Percentiles rank a stretch among this genome's conserved stretches.
Evolutionary conservation across 2,797 vertebrate genomes (phyloP).

Genomic region (Oryzias dopingdopingensis): DNA sequence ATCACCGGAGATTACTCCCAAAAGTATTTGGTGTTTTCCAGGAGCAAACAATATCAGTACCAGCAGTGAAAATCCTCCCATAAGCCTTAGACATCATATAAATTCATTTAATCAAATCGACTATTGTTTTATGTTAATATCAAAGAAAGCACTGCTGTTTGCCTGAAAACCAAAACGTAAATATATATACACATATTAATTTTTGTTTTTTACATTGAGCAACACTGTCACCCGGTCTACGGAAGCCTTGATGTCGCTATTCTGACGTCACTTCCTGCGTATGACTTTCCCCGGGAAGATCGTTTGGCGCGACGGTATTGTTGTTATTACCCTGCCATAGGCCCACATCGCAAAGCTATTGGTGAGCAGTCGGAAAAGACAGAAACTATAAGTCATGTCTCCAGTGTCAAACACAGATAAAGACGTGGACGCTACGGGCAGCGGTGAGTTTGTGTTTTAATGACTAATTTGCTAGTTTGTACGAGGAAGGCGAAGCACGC

Average conservation of each 20-base stretch:
- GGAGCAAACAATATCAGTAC: too few relatives aligned
- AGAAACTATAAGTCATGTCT: conserved; percentile 59
- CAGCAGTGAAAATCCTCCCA: too few relatives aligned
- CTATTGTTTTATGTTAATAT: too few relatives aligned
- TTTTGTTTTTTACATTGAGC: not conserved
- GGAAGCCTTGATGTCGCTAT: conserved; percentile 17
- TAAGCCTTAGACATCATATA: too few relatives aligned
- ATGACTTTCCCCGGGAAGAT: conserved; percentile 80
- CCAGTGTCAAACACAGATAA: conserved; percentile 77
- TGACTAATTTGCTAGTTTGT: not conserved
- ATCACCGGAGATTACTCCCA: too few relatives aligned
- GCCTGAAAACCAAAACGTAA: not conserved
- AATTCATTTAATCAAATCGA: too few relatives aligned
- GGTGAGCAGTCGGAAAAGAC: conserved; percentile 1
- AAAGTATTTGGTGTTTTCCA: too few relatives aligned
- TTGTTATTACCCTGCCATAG: conserved; percentile 52
- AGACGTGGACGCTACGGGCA: conserved; percentile 60
- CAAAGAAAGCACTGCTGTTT: too few relatives aligned
- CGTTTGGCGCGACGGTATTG: conserved; percentile 74
- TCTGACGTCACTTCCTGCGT: conserved; percentile 70
- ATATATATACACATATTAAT: too few relatives aligned
- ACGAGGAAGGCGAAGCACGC: not conserved
- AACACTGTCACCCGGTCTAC: conserved; percentile 23
- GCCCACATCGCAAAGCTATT: conserved; percentile 6
- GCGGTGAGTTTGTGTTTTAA: conserved; percentile 57